Base-by-base conservation (phyloP, 2,888 invertebrate species). In the Rutpela maculata region DNA sequence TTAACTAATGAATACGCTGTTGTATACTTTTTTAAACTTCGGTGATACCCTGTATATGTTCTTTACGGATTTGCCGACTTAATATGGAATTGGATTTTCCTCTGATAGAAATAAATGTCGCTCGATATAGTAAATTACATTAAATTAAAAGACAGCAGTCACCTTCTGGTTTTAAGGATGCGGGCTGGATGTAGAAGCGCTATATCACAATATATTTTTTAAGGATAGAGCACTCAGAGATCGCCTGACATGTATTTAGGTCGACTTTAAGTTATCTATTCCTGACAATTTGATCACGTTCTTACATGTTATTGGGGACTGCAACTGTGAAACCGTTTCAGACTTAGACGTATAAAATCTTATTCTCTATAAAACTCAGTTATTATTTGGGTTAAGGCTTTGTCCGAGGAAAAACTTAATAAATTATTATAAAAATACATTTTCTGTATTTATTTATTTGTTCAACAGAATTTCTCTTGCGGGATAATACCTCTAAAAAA, bases 261-360 rank as follows among this genome's bases (percentile, higher is more conserved):
- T 65, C 65, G n/a, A 65, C 35, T 35, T 35, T 35, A 65, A 65
- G 18, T 31, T 35, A 65, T 65, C n/a, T 35, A 65, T 65, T 65
- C 43, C 38, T 35, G 65, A 65, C 35, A 65, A 43, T 65, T 65
- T 65, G 43, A 65, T 18, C 35, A 65, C 63, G 65, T 12, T 43
- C 65, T 65, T 65, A 43, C 38, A 65, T 19, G 65, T 65, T 65
- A 65, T 35, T 65, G 65, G 18, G 17, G 38, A 65, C 35, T 63
- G 63, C 63, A 31, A 17, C 38, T 43, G 43, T 15, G 43, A 43
- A 43, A 15, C 50, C 50, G 12, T n/a, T 50, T n/a, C 50, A 50
- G 50, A 50, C 50, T 50, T 50, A 50, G n/a, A 50, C 1, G 15
- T 15, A n/a, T n/a, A 50, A 50, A 50, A 50, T 50, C 50, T 50